Evolutionary conservation across 2,113 vertebrate genomes (phyloP).

Genomic region (Scytalopus superciliaris): DNA sequence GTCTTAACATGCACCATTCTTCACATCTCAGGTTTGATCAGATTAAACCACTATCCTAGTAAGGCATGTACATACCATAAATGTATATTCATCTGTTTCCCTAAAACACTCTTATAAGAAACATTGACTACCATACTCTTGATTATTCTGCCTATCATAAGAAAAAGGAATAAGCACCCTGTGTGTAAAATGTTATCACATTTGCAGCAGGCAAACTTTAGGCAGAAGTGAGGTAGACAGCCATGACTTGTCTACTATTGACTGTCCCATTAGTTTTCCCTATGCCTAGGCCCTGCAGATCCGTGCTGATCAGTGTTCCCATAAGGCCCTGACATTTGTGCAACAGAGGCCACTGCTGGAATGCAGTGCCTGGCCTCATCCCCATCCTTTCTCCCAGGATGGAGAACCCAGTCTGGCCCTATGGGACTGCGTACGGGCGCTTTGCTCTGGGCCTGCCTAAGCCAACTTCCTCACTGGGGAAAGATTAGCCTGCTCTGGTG

Average conservation of each 20-base stretch:
- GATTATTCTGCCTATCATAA: not conserved
- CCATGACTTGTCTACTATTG: not conserved
- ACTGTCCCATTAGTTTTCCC: not conserved
- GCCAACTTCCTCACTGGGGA: not conserved
- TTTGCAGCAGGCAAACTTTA: not conserved
- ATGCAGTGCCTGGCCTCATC: not conserved
- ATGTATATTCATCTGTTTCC: not conserved
- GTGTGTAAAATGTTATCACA: not conserved
- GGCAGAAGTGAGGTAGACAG: not conserved
- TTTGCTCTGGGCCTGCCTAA: not conserved
- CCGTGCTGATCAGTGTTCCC: rapidly evolving
- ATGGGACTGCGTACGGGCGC: not conserved
- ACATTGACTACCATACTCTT: not conserved
- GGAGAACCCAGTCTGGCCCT: not conserved
- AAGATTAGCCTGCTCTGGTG: not conserved
- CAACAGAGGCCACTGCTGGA: not conserved
- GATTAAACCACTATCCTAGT: not conserved
- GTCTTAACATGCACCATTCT: not conserved
- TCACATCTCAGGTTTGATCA: not conserved
- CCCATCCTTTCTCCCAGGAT: not conserved
- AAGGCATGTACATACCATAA: not conserved
- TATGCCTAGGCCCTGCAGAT: not conserved
- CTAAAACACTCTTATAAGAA: not conserved
- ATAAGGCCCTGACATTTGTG: not conserved
- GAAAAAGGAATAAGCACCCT: not conserved